Evolutionary conservation across 2,888 invertebrate species (phyloP).

Genomic region (Octonoba sinensis): DNA sequence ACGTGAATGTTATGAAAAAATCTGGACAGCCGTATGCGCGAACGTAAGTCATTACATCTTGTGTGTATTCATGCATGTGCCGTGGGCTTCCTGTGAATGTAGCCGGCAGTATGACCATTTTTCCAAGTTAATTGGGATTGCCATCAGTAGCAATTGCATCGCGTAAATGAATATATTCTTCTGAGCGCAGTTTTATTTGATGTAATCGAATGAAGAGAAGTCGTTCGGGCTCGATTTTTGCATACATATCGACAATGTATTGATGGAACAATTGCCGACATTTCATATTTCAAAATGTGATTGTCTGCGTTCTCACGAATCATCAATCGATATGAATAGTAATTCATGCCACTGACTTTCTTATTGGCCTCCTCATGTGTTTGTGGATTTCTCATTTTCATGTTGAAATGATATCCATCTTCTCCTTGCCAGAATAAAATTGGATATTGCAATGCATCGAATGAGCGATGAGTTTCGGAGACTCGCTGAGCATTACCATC

Average conservation of each 20-base stretch:
- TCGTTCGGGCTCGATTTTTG: constrained; percentile 33
- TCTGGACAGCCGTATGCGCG: no score
- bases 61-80: no score
- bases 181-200: constrained; percentile 16
- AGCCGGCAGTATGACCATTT: background rate
- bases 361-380: constrained; percentile 32
- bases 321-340: constrained; percentile 52
- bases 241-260: constrained; percentile 65
- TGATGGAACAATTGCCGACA: constrained; percentile 66
- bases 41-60: no score
- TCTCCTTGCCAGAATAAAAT: constrained; percentile 66
- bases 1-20: no score
- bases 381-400: constrained; percentile 13
- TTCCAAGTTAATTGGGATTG: background rate
- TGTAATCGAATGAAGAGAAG: no score
- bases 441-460: no score
- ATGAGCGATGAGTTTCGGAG: constrained; percentile 46
- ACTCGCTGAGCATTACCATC: constrained; percentile 62
- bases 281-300: constrained; percentile 58
- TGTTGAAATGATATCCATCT: constrained; percentile 65
- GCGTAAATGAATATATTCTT: constrained; percentile 2
- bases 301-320: no score
- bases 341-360: constrained; percentile 50
- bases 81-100: no score
- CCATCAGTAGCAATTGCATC: background rate